Conservation (phyloP, 2,797 vertebrate genomes). For the Dryobates pubescens region DNA sequence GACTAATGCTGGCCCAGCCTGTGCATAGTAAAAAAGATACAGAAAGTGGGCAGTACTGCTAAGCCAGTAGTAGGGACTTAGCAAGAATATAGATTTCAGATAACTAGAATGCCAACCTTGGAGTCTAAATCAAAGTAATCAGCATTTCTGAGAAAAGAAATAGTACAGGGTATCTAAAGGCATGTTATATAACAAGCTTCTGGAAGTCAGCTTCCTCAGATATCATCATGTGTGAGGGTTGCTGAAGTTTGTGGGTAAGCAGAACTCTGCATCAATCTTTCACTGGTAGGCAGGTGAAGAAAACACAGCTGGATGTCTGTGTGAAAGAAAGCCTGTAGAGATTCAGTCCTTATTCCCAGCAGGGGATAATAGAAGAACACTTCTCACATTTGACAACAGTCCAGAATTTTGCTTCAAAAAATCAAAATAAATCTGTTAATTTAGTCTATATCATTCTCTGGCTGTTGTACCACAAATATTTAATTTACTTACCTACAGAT, state of each 20-base stretch:
- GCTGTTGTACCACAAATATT: background rate
- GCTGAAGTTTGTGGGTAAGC: background rate
- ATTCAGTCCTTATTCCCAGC: rapidly evolving
- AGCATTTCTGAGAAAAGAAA: background rate
- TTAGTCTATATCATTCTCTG: background rate
- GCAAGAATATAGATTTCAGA: background rate
- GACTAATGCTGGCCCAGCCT: background rate
- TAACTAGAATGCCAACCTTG: background rate
- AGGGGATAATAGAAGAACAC: background rate
- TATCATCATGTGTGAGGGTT: rapidly evolving
- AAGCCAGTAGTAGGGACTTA: background rate
- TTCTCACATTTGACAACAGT: background rate
- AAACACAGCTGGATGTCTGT: background rate
- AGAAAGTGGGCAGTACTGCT: too few relatives aligned
- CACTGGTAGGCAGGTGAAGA: background rate
- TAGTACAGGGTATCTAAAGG: background rate
- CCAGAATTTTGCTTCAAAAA: background rate
- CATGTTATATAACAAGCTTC: background rate
- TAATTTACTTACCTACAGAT: background rate
- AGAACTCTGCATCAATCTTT: background rate
- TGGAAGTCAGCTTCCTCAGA: background rate
- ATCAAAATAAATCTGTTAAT: background rate
- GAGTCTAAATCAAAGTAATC: background rate
- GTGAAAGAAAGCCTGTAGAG: background rate
- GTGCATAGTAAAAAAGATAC: too few relatives aligned